Conservation (phyloP, 1,140 invertebrate genomes). For the Cotesia chilonis region DNA sequence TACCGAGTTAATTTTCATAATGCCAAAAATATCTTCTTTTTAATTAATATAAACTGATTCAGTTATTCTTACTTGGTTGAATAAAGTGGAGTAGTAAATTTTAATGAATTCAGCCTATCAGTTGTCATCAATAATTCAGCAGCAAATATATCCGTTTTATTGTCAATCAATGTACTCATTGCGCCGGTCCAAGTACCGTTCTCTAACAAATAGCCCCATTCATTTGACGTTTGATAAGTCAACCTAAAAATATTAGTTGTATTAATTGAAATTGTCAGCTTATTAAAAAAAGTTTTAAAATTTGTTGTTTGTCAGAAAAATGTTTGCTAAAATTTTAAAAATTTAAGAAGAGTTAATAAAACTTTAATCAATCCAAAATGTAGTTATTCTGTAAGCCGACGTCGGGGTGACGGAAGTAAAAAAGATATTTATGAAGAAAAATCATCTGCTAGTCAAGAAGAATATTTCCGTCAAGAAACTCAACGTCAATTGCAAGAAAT, state of each 20-base stretch:
- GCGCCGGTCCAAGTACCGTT: constrained; percentile 57
- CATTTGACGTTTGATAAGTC: constrained; percentile 42
- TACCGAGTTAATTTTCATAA: too few species aligned
- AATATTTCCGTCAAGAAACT: constrained; percentile 55
- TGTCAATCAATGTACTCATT: constrained; percentile 49
- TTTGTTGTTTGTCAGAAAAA: too few species aligned
- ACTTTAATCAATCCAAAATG: too few species aligned
- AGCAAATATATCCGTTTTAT: constrained; percentile 54
- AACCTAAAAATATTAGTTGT: constrained; percentile 42
- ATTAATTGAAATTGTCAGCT: too few species aligned
- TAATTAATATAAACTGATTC: background rate
- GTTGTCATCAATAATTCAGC: constrained; percentile 58
- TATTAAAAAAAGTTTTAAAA: too few species aligned
- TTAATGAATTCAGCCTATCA: constrained; percentile 51
- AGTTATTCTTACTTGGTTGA: constrained; percentile 50
- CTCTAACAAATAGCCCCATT: constrained; percentile 49
- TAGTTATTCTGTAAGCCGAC: constrained; percentile 30
- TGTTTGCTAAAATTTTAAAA: too few species aligned
- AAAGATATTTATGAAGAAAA: constrained; percentile 55
- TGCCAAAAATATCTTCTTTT: too few species aligned
- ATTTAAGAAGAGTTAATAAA: too few species aligned
- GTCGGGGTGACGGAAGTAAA: constrained; percentile 52
- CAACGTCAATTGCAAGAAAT: constrained; percentile 49
- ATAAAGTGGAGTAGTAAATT: constrained; percentile 59
- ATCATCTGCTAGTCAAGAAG: constrained; percentile 49